phyloP scores from a whole-genome alignment of 2,797 vertebrate species.

The Pangasius mekongensis region DNA sequence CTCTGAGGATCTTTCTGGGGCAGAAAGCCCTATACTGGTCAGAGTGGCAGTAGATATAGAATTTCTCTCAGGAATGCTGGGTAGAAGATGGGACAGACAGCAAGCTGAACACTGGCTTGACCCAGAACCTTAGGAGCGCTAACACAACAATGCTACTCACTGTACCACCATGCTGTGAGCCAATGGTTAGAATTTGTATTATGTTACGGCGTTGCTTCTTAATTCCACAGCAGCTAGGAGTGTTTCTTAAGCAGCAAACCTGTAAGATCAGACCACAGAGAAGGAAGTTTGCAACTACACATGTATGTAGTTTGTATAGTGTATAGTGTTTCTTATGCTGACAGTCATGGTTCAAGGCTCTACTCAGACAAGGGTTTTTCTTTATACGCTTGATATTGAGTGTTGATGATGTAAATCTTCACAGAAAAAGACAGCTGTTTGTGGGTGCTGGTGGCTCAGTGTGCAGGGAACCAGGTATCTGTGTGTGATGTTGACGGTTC shows the following conservation, averaged over 20 bases:
- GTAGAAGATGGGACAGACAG: no score
- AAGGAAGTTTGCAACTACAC: not conserved
- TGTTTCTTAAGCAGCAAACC: not conserved
- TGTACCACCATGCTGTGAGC: not conserved
- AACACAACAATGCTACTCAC: not conserved
- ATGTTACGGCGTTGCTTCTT: not conserved
- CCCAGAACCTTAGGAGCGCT: not conserved
- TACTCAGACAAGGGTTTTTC: no score
- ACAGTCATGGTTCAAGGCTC: not conserved
- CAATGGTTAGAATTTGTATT: not conserved
- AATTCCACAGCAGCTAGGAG: not conserved
- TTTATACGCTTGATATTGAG: not conserved
- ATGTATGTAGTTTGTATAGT: not conserved
- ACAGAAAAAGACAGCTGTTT: no score
- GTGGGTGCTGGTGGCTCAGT: not conserved
- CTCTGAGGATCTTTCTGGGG: no score
- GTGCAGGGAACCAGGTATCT: no score
- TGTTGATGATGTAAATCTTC: not conserved
- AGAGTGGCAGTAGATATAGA: not conserved
- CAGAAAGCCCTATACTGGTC: no score
- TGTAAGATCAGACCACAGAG: not conserved
- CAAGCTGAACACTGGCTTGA: not conserved
- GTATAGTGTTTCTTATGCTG: rapidly evolving
- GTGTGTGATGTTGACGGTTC: no score
- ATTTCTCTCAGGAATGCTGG: not conserved